Conservation (phyloP, 2,797 vertebrate species). For the Sciurus carolinensis region DNA sequence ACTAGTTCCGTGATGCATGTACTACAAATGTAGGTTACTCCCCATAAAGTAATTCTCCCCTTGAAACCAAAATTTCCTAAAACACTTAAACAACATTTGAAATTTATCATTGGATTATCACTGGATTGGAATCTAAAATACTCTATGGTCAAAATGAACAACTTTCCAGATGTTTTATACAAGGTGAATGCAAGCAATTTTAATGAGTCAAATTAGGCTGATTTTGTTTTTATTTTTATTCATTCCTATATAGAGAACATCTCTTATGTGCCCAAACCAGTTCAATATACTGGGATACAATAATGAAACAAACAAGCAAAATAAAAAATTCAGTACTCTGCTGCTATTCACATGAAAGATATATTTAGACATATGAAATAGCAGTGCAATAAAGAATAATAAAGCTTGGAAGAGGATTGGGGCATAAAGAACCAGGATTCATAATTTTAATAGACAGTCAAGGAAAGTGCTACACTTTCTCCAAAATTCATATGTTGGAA, state of each 20-base stretch:
- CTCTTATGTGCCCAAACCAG: background rate
- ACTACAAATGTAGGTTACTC: constrained; percentile 64
- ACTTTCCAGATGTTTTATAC: constrained; percentile 42
- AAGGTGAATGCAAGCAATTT: constrained; percentile 32
- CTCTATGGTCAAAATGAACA: constrained; percentile 46
- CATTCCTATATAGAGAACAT: constrained; percentile 14
- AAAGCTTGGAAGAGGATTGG: background rate
- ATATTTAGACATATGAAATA: constrained; percentile 3
- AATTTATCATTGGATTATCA: constrained; percentile 67
- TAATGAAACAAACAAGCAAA: background rate
- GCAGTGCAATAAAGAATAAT: background rate
- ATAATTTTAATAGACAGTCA: background rate
- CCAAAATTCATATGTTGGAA: background rate
- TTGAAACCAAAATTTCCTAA: constrained; percentile 68
- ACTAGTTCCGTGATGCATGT: constrained; percentile 63
- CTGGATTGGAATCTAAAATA: constrained; percentile 62
- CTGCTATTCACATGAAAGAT: background rate
- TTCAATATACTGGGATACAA: background rate
- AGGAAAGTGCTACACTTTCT: background rate
- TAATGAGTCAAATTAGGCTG: constrained; percentile 31
- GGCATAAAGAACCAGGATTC: background rate
- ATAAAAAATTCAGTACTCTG: background rate
- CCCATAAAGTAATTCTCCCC: constrained; percentile 44
- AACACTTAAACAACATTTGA: constrained; percentile 60
- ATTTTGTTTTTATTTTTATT: constrained; percentile 41